Conservation (phyloP, 2,888 invertebrate species). For the Deilephila elpenor region DNA sequence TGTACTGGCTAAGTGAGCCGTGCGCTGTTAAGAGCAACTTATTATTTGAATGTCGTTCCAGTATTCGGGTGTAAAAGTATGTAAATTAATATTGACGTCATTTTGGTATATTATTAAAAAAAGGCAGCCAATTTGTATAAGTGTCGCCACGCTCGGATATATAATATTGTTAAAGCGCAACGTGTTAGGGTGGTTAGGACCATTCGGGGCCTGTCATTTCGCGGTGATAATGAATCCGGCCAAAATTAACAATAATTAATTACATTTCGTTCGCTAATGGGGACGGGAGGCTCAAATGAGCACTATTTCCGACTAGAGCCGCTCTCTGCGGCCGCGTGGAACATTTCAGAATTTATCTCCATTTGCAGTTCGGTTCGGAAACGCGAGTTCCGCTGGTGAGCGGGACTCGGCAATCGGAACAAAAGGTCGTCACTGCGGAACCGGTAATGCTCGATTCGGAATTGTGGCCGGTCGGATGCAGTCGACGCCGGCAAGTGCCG, state of each 20-base stretch:
- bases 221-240: conserved; percentile 59
- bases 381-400: conserved; percentile 61
- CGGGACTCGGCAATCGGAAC: conserved; percentile 56
- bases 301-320: conserved; percentile 60
- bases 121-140: background rate
- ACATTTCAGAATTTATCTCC: conserved; percentile 65
- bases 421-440: conserved; percentile 70
- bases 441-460: conserved; percentile 70
- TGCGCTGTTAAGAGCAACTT: no score
- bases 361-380: conserved; percentile 69
- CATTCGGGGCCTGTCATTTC: conserved; percentile 51
- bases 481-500: conserved; percentile 45
- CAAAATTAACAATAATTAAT: conserved; percentile 67
- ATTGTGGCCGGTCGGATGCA: conserved; percentile 57
- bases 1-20: no score
- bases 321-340: conserved; percentile 48
- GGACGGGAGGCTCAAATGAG: conserved; percentile 57
- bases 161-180: conserved; percentile 38
- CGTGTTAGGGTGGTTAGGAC: conserved; percentile 49
- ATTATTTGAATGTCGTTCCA: no score
- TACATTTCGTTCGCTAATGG: conserved; percentile 64
- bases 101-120: no score
- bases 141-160: conserved; percentile 40
- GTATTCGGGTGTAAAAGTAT: no score
- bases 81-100: background rate